Base-by-base conservation (phyloP, 2,888 invertebrate genomes). In the Pelosia muscerda region DNA sequence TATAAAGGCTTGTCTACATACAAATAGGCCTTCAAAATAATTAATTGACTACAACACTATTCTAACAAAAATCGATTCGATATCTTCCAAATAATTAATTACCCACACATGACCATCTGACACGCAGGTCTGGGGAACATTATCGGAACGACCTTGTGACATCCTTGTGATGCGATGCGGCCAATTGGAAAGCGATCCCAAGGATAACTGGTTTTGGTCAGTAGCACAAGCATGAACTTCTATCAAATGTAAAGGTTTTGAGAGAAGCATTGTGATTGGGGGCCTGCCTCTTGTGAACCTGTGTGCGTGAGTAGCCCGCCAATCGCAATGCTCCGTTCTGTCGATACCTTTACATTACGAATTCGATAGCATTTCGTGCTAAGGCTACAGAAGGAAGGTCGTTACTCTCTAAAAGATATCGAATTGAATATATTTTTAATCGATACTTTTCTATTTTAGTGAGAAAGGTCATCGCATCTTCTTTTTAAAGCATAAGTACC, bases 91-190 rank as follows among this genome's bases (percentile, higher is more conserved):
- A 49, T 49, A 42, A 61, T 61, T 49, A 61, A 61, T 3, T 26
- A 26, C 49, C 26, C 61, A 10, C 11, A 19, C 23, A 26, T 53
- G 22, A 49, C n/a, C 28, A 22, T 28, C 28, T 53, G n/a, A 62
- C 28, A 28, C n/a, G 53, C 49, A 49, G 49, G 49, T 49, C 49
- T 49, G 38, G 42, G 34, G 22, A 56, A 56, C 26, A 62, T 1
- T 73, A 68, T 67, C 63, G 70, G 42, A 49, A 34, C 65, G 77
- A 74, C 77, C 77, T 73, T 76, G 66, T 69, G 68, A 68, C 72
- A 79, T 79, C 77, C 74, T 76, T 69, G 64, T n/a, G 25, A 63
- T 49, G 23, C 54, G 25, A 63, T 49, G 23, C 54, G 62, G 49
- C 56, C 75, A 68, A 59, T 68, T 76, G 71, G 77, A 71, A 71